Percentiles rank a stretch among this genome's conserved stretches.
phyloP scores from a whole-genome alignment of 2,888 invertebrate genomes.

The Polietes domitor region DNA sequence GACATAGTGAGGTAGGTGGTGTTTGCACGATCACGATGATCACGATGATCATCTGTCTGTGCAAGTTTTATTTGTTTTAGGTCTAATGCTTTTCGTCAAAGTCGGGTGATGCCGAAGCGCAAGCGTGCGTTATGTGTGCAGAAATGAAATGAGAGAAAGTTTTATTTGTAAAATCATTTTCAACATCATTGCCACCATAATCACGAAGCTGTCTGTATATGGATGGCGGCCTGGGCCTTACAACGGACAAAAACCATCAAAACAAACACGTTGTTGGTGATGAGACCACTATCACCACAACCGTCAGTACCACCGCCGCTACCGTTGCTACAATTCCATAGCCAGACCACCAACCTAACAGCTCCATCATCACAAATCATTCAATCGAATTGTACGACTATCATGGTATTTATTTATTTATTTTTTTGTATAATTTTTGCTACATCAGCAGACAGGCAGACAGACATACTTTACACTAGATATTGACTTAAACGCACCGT shows the following conservation, averaged over 20 bases:
- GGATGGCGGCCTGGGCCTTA: conserved; percentile 43
- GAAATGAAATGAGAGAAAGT: conserved; percentile 62
- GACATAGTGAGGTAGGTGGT: too few relatives aligned
- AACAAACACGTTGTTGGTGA: conserved; percentile 22
- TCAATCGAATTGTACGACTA: conserved; percentile 24
- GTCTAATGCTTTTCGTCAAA: conserved; percentile 21
- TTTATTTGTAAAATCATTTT: conserved; percentile 59
- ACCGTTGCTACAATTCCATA: not conserved
- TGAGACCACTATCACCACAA: conserved; percentile 29
- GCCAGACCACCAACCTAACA: not conserved
- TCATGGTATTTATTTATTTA: not conserved
- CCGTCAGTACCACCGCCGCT: conserved; percentile 26
- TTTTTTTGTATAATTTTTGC: not conserved
- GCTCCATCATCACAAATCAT: conserved; percentile 35
- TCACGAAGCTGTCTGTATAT: conserved; percentile 48
- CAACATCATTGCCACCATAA: conserved; percentile 60
- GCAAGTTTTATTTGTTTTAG: conserved; percentile 49
- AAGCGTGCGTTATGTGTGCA: conserved; percentile 24
- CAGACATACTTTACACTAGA: conserved; percentile 14
- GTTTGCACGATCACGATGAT: too few relatives aligned
- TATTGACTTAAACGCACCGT: conserved; percentile 4
- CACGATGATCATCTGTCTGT: conserved; percentile 38
- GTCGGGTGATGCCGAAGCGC: conserved; percentile 8
- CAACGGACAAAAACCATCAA: conserved; percentile 26
- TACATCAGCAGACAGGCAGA: not conserved